Percentiles rank a stretch among this genome's conserved stretches.
Conservation (phyloP, 1,140 invertebrate species). For the Penaeus chinensis region DNA sequence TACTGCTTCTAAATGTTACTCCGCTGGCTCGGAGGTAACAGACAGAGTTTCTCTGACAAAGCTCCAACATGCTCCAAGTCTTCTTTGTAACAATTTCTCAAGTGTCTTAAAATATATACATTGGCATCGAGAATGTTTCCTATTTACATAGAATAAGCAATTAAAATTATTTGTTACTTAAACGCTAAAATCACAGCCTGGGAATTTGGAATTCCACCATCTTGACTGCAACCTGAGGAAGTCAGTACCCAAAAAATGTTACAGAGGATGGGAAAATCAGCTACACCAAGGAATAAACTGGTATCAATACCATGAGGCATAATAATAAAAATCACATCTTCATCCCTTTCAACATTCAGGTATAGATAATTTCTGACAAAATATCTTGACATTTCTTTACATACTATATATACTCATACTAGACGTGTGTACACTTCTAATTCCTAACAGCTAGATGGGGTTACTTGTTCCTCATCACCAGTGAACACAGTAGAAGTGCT, state of each 20-base stretch:
- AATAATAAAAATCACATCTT: no score
- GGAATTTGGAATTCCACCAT: constrained; percentile 61
- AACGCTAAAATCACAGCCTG: constrained; percentile 59
- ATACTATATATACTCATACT: no score
- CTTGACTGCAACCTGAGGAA: constrained; percentile 52
- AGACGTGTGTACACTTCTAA: no score
- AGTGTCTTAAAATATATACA: constrained; percentile 49
- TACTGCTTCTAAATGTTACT: background rate
- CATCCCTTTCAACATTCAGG: no score
- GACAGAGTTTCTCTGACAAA: background rate
- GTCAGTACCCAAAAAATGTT: constrained; percentile 40
- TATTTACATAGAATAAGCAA: constrained; percentile 51
- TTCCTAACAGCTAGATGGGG: no score
- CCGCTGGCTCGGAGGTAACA: background rate
- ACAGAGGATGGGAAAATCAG: constrained; percentile 36
- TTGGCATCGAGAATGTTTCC: constrained; percentile 39
- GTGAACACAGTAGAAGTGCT: no score
- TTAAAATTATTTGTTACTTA: constrained; percentile 54
- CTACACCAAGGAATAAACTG: background rate
- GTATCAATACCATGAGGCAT: background rate
- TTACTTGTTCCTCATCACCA: no score
- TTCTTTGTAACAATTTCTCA: background rate
- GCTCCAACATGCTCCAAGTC: constrained; percentile 5
- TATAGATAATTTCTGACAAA: no score
- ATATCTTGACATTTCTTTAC: no score